Percentiles rank a stretch among this genome's conserved stretches.
Conservation (phyloP, 2,888 invertebrate genomes). For the Lathronympha strigana region DNA sequence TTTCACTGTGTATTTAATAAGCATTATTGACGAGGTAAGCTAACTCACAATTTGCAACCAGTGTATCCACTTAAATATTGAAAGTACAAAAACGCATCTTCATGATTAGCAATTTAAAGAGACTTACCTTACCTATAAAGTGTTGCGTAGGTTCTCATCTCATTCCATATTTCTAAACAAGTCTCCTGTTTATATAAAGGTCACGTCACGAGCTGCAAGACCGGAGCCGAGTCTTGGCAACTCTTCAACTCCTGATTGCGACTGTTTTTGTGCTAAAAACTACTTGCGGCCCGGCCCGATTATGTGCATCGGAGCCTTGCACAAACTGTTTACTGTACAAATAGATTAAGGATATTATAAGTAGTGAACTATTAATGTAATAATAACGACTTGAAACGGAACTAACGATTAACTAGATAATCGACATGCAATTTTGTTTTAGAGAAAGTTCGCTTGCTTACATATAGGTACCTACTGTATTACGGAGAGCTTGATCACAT, state of each 20-base stretch:
- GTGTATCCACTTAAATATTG: conserved; percentile 15
- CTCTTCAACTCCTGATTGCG: conserved; percentile 37
- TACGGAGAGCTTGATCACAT: not conserved
- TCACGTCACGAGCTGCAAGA: conserved; percentile 26
- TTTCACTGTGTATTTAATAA: not conserved
- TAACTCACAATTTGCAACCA: conserved; percentile 19
- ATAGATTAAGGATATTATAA: conserved; percentile 47
- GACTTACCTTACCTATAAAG: conserved; percentile 25
- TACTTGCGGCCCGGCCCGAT: conserved; percentile 32
- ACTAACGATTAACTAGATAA: conserved; percentile 22
- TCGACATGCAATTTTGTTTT: conserved; percentile 3
- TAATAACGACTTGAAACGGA: conserved; percentile 19
- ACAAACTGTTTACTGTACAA: conserved; percentile 49
- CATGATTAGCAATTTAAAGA: conserved; percentile 13
- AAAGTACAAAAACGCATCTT: conserved; percentile 34
- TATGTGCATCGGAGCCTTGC: conserved; percentile 30
- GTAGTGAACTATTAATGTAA: conserved; percentile 27
- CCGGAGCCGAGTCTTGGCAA: conserved; percentile 33
- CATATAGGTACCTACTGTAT: not conserved
- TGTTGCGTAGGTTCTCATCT: conserved; percentile 25
- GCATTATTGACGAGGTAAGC: not conserved
- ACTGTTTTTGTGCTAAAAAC: conserved; percentile 39
- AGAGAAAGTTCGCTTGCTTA: not conserved
- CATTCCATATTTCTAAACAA: conserved; percentile 27
- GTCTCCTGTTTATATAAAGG: conserved; percentile 29